These are phyloP conservation scores for Thomomys bottae DNA, from an alignment of 2,113 vertebrate species.

Conservation along the genomic window DNA sequence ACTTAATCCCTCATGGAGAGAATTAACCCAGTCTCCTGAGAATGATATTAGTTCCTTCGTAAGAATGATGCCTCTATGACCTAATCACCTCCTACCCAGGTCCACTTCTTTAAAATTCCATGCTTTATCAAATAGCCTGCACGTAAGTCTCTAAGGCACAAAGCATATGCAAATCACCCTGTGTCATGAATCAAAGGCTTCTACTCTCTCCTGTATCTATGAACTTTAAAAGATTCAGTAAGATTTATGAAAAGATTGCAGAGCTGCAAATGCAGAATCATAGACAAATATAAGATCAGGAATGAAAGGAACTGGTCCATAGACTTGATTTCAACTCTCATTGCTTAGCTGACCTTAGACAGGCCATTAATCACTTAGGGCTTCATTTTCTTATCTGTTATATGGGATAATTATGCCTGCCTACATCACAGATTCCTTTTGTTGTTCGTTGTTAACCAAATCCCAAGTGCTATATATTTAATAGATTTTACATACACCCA, in stretches of 20 bases:
- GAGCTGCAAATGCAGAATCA: not conserved
- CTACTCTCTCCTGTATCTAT: not conserved
- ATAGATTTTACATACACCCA: not conserved
- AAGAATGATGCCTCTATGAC: not conserved
- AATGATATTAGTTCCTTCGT: not conserved
- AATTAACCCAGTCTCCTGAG: not conserved
- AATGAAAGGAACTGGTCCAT: not conserved
- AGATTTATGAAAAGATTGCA: not conserved
- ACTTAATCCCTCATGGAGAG: not conserved
- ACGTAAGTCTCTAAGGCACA: not conserved
- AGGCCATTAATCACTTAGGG: not conserved
- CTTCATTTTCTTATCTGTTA: constrained; percentile 1
- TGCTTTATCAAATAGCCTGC: not conserved
- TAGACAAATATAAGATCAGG: not conserved
- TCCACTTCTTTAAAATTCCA: not conserved
- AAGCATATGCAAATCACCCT: not conserved
- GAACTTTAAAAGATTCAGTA: not conserved
- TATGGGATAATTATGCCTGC: not conserved
- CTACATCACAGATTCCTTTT: not conserved
- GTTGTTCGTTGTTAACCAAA: not conserved
- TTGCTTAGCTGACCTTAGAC: not conserved
- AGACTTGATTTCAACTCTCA: not conserved
- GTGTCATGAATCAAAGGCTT: not conserved
- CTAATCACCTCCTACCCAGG: not conserved
- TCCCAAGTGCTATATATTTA: not conserved